Evolutionary conservation across 2,113 vertebrate genomes (phyloP).

Genomic region (Mobula hypostoma): DNA sequence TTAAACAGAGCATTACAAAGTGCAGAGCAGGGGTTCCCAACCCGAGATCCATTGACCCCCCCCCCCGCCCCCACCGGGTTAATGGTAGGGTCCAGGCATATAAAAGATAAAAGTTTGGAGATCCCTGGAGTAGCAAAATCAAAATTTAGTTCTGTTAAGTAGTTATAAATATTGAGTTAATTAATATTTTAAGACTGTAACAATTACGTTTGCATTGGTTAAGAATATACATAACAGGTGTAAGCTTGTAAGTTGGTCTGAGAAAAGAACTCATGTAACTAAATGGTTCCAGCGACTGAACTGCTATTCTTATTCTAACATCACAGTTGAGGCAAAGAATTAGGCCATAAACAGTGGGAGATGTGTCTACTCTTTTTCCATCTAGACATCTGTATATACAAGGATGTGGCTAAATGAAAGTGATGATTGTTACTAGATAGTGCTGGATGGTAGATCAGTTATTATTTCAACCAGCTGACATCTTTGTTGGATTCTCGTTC

Average conservation of each 20-base stretch:
- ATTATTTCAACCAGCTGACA: neutral
- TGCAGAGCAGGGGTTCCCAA: no score
- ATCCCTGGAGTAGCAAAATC: neutral
- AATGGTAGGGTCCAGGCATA: no score
- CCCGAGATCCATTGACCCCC: no score
- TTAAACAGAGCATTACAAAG: no score
- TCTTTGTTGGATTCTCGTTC: neutral
- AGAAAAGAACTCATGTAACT: neutral
- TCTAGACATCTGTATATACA: neutral
- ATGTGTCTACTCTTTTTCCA: neutral
- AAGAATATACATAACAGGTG: neutral
- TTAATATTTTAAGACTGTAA: neutral
- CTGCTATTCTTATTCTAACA: neutral
- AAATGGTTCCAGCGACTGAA: neutral
- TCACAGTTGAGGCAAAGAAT: neutral
- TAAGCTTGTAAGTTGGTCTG: neutral
- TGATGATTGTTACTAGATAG: neutral
- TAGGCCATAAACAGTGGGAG: neutral
- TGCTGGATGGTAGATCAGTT: neutral
- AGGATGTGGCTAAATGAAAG: neutral
- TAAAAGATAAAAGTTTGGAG: no score
- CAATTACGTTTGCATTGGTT: neutral
- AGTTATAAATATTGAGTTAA: neutral
- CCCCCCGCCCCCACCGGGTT: no score
- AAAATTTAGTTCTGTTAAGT: neutral